phyloP scores from a whole-genome alignment of 2,797 vertebrate genomes.

The Chaenodraco wilsoni region DNA sequence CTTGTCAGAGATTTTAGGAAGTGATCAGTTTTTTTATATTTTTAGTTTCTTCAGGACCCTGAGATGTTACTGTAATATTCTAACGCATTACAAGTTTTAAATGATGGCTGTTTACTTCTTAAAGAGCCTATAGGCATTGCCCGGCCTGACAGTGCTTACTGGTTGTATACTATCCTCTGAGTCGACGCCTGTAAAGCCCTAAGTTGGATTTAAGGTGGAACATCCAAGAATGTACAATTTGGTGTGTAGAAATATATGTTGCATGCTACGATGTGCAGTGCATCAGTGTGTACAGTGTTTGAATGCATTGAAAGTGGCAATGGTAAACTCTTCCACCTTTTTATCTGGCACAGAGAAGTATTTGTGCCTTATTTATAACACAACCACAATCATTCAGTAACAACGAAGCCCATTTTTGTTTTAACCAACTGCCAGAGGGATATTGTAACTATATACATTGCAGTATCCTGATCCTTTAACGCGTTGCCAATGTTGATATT shows the following conservation, averaged over 20 bases:
- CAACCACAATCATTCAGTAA: neutral
- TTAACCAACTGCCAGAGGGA: constrained; percentile 42
- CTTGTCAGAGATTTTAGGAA: constrained; percentile 31
- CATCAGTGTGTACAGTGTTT: constrained; percentile 12
- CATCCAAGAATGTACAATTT: neutral
- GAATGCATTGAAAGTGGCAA: constrained; percentile 20
- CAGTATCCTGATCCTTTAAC: neutral
- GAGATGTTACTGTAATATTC: constrained; percentile 63
- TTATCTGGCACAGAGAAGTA: constrained; percentile 11
- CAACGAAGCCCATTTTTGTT: neutral
- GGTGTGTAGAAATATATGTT: neutral
- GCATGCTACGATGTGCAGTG: neutral
- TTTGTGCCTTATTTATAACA: constrained; percentile 58
- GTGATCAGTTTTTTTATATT: constrained; percentile 22
- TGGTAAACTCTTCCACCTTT: neutral
- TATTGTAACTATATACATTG: neutral
- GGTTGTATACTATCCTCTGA: constrained; percentile 10
- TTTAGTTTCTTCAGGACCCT: constrained; percentile 37
- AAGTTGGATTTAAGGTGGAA: constrained; percentile 7
- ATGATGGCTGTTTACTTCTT: constrained; percentile 54
- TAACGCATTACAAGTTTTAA: constrained; percentile 43
- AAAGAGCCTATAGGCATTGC: constrained; percentile 7
- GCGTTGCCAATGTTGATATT: constrained; percentile 41
- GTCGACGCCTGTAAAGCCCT: constrained; percentile 34
- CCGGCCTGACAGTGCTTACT: constrained; percentile 23